Evolutionary conservation across 2,113 vertebrate species (phyloP).

Genomic region (Sapajus apella): DNA sequence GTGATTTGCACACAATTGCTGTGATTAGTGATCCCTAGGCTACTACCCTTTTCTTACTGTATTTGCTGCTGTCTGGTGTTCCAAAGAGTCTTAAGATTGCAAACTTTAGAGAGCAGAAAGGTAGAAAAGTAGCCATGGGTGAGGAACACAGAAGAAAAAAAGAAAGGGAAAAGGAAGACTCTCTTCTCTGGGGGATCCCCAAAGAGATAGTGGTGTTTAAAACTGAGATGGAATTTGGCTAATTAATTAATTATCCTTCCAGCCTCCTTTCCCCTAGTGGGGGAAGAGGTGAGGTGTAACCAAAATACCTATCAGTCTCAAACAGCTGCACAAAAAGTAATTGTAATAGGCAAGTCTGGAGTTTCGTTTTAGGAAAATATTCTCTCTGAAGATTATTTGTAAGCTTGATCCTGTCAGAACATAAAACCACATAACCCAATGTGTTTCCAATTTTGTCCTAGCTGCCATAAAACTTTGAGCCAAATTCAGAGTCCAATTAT

Average conservation of each 20-base stretch:
- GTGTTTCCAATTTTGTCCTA: conserved; percentile 79
- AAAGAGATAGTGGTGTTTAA: conserved; percentile 71
- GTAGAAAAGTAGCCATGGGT: conserved; percentile 36
- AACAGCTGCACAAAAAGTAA: conserved; percentile 48
- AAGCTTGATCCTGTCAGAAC: conserved; percentile 76
- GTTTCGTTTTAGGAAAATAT: conserved; percentile 69
- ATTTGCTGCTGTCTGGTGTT: not conserved
- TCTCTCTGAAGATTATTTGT: conserved; percentile 73
- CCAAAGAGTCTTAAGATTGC: not conserved
- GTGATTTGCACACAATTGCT: conserved; percentile 1
- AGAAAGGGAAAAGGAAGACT: conserved; percentile 26
- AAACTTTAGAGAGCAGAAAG: not conserved
- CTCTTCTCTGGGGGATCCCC: conserved; percentile 54
- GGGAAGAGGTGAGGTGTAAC: conserved; percentile 48
- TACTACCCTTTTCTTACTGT: not conserved
- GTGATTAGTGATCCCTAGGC: not conserved
- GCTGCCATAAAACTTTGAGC: conserved; percentile 75
- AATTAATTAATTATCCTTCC: conserved; percentile 72
- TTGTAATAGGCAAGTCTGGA: conserved; percentile 50
- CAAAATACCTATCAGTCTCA: conserved; percentile 57
- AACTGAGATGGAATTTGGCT: conserved; percentile 67
- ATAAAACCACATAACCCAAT: conserved; percentile 73
- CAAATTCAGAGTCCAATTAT: conserved; percentile 79
- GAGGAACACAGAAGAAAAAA: conserved; percentile 38
- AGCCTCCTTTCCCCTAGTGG: conserved; percentile 42